phyloP scores from a whole-genome alignment of 2,797 vertebrate genomes.

The Etheostoma perlongum region DNA sequence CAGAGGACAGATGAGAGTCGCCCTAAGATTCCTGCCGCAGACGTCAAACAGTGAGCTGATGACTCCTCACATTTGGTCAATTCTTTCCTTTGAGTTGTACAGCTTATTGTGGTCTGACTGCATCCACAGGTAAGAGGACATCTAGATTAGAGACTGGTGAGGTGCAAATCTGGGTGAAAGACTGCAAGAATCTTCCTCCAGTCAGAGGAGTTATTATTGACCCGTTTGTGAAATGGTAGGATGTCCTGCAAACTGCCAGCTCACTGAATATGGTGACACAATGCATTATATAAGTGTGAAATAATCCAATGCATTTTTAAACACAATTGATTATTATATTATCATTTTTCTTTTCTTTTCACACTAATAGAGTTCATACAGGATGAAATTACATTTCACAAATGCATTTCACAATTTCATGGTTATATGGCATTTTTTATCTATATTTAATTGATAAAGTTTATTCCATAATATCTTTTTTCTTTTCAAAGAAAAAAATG shows the following conservation, averaged over 20 bases:
- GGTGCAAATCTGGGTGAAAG: conserved; percentile 96
- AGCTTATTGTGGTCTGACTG: conserved; percentile 8
- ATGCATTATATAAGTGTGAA: background rate
- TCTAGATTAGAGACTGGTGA: conserved; percentile 85
- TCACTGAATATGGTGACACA: background rate
- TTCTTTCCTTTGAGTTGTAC: background rate
- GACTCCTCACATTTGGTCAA: background rate
- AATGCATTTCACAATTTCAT: background rate
- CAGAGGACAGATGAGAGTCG: conserved; percentile 91
- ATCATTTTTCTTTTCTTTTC: background rate
- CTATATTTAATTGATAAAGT: background rate
- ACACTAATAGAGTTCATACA: background rate
- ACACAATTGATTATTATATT: background rate
- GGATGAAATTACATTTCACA: background rate
- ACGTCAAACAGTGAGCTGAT: conserved; percentile 82
- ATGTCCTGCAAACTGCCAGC: conserved; percentile 2
- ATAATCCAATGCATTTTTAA: background rate
- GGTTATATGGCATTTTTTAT: background rate
- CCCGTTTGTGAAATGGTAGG: conserved; percentile 96
- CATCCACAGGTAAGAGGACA: conserved; percentile 81
- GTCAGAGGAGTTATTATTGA: conserved; percentile 88
- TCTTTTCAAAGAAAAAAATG: background rate
- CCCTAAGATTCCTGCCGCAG: conserved; percentile 89
- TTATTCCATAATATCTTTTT: background rate
- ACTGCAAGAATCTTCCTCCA: conserved; percentile 90